These are phyloP conservation scores for Centrocercus urophasianus DNA, from an alignment of 2,113 vertebrate species.

Conservation along the genomic window DNA sequence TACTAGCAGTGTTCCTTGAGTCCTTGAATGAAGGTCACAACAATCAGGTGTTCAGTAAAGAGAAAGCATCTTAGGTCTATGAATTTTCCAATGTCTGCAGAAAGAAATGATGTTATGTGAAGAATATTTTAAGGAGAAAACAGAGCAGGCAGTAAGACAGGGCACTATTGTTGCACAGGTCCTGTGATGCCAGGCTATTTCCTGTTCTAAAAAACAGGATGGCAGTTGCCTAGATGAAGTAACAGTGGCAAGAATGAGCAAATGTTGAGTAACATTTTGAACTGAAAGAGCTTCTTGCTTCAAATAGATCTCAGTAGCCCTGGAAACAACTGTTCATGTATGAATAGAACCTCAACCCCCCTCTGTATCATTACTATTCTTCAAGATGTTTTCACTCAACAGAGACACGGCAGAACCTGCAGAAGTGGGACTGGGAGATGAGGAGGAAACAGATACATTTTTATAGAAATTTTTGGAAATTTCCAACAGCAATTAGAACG, in stretches of 20 bases:
- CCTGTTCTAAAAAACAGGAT: not conserved
- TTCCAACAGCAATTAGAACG: slow-evolving; percentile 6
- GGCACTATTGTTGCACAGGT: not conserved
- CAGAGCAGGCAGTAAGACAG: not conserved
- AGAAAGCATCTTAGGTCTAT: not conserved
- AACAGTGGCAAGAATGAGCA: not conserved
- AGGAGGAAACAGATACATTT: not conserved
- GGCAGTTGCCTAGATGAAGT: not conserved
- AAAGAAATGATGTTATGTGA: not conserved
- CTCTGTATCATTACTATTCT: not conserved
- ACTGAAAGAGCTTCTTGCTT: not conserved
- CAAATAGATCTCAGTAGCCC: not conserved
- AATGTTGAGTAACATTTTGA: not conserved
- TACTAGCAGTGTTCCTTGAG: not conserved
- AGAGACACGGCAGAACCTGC: not conserved
- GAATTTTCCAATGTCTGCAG: not conserved
- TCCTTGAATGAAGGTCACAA: not conserved
- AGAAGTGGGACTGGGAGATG: not conserved
- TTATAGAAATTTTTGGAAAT: not conserved
- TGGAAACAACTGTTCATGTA: not conserved
- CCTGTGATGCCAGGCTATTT: not conserved
- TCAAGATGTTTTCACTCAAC: not conserved
- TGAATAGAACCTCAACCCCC: not conserved
- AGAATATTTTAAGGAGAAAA: not conserved
- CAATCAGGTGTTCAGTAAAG: not conserved